Base-by-base conservation (phyloP, 2,888 invertebrate species). In the Tipula confusa region DNA sequence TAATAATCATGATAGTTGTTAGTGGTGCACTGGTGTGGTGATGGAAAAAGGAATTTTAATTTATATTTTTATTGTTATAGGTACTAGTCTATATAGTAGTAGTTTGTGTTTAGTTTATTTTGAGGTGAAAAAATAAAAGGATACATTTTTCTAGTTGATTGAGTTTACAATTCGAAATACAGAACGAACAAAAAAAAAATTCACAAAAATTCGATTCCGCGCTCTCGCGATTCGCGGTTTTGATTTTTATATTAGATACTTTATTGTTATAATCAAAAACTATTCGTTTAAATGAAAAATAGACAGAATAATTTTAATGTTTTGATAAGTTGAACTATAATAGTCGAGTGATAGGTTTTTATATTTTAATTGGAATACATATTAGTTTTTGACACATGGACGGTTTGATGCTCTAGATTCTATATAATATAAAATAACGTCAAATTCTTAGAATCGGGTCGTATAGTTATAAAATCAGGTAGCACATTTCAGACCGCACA, bases 1-100 rank as follows among this genome's bases (percentile, higher is more conserved):
- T 64, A 64, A 64, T 64, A 64, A 24, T 64, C 64, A 64, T 24
- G 64, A 64, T 64, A 64, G 64, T 64, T 64, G 64, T 64, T 64
- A 64, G 64, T 24, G 64, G 64, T 64, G 64, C n/a, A n/a, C 9
- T 64, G 64, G 64, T 64, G 64, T 9, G 64, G 64, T 64, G 9
- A 9, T 9, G 64, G 64, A 24, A 64, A n/a, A 24, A 64, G 24
- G 64, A 2, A 64, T 64, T 64, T 64, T 64, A 64, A 64, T 64
- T 64, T 64, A 24, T 64, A 64, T 64, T 64, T 64, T 64, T 64
- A 64, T 64, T 64, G 64, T 64, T 64, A 43, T 38, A 38, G 38
- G 11, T 64, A 24, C 24, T 24, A 24, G 31, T 5, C n/a, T 43
- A 43, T 43, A 43, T 9, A 24, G 13, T 64, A 64, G 64, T 64